These are phyloP conservation scores for Leptopterna dolabrata DNA, from an alignment of 2,888 invertebrate genomes.

Conservation along the genomic window DNA sequence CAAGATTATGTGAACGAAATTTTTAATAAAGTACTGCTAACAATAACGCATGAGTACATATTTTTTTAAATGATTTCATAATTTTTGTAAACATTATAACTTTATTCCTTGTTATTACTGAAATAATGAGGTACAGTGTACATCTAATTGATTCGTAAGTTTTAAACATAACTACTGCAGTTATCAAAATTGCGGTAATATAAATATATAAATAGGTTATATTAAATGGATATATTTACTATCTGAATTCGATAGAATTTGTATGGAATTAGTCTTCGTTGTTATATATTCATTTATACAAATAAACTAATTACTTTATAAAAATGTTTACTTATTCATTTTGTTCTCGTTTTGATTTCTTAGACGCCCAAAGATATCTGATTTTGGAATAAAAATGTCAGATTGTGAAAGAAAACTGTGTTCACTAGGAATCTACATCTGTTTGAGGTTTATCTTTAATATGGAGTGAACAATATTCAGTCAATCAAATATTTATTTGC, in stretches of 20 bases:
- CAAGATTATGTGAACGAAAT: conserved; percentile 61
- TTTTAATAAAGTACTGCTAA: conserved; percentile 63
- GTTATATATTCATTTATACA: conserved; percentile 54
- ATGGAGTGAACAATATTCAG: no score
- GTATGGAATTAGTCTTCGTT: conserved; percentile 52
- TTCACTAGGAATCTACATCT: no score
- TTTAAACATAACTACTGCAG: conserved; percentile 49
- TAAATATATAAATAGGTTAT: conserved; percentile 44
- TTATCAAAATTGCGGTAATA: conserved; percentile 51
- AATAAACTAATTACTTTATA: conserved; percentile 53
- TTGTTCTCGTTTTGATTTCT: not conserved
- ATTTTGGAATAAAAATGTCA: no score
- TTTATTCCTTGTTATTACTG: conserved; percentile 53
- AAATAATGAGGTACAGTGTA: conserved; percentile 54
- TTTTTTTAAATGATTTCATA: conserved; percentile 56
- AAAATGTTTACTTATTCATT: not conserved
- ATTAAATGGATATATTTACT: conserved; percentile 49
- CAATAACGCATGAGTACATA: conserved; percentile 59
- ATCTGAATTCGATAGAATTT: conserved; percentile 53
- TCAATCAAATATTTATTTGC: no score
- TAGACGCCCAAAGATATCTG: not conserved
- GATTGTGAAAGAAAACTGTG: no score
- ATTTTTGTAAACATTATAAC: conserved; percentile 52
- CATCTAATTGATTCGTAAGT: conserved; percentile 54
- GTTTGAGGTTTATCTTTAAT: no score